Conservation (phyloP, 2,113 vertebrate species). For the Lepidothrix coronata region DNA sequence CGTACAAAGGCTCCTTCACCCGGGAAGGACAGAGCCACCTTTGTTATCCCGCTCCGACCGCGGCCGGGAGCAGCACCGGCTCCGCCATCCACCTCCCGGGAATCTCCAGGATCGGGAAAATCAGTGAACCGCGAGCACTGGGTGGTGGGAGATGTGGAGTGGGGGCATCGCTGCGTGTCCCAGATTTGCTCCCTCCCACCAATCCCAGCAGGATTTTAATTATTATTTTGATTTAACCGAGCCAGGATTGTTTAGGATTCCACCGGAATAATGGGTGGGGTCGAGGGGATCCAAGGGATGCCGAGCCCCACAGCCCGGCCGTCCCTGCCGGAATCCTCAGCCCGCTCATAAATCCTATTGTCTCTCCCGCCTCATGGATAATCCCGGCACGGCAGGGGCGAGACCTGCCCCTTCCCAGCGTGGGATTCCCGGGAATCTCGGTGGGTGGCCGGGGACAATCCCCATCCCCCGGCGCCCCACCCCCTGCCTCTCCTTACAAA, state of each 20-base stretch:
- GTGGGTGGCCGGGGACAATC: neutral
- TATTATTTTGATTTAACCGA: neutral
- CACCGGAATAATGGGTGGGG: neutral
- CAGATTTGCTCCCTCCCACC: neutral
- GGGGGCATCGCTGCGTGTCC: neutral
- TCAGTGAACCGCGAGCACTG: neutral
- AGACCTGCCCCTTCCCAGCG: neutral
- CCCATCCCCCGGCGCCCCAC: neutral
- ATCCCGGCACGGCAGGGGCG: neutral
- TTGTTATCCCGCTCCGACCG: neutral
- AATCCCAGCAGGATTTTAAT: neutral
- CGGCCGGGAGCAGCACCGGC: neutral
- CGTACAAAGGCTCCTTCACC: neutral
- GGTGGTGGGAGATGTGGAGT: neutral
- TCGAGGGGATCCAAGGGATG: neutral
- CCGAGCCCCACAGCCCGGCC: neutral
- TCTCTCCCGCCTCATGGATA: neutral
- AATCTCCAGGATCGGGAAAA: neutral
- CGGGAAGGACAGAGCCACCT: neutral
- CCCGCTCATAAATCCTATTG: neutral
- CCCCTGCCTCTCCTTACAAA: neutral
- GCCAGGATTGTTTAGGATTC: neutral
- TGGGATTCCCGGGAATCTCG: neutral
- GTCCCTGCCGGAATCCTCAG: neutral
- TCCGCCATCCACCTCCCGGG: neutral